Base-by-base conservation (phyloP, 2,113 vertebrate species). In the Salvelinus fontinalis region DNA sequence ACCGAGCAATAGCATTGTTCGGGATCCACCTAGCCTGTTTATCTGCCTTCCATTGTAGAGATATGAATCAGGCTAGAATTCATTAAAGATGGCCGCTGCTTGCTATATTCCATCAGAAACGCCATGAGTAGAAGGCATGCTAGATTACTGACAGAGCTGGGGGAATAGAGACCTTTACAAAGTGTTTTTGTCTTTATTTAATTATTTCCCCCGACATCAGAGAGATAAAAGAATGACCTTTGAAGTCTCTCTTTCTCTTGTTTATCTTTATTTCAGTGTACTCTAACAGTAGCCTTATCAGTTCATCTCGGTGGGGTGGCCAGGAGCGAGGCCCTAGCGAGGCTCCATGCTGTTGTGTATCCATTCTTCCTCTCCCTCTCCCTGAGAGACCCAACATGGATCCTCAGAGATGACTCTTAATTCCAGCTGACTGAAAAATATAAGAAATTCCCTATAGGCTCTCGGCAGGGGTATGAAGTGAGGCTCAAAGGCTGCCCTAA, bases 351-450 rank as follows among this genome's bases (percentile, higher is more conserved):
- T 69, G 18, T 49, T 69, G 76, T 71, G 79, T 74, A 81, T 87
- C 13, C 29, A 8, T 27, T 20, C 12, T 88, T 84, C 85, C 79
- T 20, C 12, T 88, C 84, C 85, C 79, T 77, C 51, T 48, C 85
- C 83, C 84, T 78, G 1, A 7, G 82, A 85, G 83, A 91, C 77
- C 31, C 14, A 79, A 75, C 82, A 76, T 74, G 76, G 80, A 83
- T 79, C 81, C 86, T 77, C 13, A 8, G 76, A 67, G 86, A 83
- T 26, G 7, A 7, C 29, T 68, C 81, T 81, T 80, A 86, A 87
- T 86, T 88, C 85, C 75, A 79, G 75, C 77, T 60, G 78, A 57
- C 77, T 64, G 39, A 44, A 12, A 44, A 76, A 73, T 74, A 79
- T 85, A 82, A 84, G 76, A 71, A 79, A 80, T 73, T 65, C 68